phyloP scores from a whole-genome alignment of 2,797 vertebrate genomes.

The Sebastes taczanowskii region DNA sequence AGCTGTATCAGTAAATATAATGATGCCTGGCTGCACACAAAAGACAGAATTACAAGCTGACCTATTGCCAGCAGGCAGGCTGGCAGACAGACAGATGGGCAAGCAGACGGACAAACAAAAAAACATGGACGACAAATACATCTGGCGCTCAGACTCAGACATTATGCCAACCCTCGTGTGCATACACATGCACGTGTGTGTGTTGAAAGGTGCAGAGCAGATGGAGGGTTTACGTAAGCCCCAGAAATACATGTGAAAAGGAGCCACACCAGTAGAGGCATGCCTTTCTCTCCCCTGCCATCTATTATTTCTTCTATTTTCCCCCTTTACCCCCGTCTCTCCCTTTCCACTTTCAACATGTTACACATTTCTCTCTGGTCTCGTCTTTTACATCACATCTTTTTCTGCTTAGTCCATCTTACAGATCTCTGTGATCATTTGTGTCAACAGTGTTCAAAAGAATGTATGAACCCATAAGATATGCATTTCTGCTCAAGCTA shows the following conservation, averaged over 20 bases:
- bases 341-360: slow-evolving; percentile 8
- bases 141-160: slow-evolving; percentile 57
- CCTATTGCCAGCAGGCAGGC: slow-evolving; percentile 5
- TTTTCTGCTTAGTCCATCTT: slow-evolving; percentile 19
- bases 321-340: slow-evolving; percentile 3
- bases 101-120: slow-evolving; percentile 11
- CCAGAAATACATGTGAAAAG: slow-evolving; percentile 67
- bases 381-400: slow-evolving; percentile 16
- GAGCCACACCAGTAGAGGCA: slow-evolving; percentile 74
- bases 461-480: slow-evolving; percentile 27
- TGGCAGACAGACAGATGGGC: slow-evolving; percentile 22
- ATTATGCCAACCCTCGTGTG: slow-evolving; percentile 35
- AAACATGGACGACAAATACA: slow-evolving; percentile 46
- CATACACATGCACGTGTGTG: not conserved
- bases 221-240: slow-evolving; percentile 75
- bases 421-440: not conserved
- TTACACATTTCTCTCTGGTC: not conserved
- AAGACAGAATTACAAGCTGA: slow-evolving; percentile 23
- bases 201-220: slow-evolving; percentile 63
- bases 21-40: not conserved
- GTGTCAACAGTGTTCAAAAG: not conserved
- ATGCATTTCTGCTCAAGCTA: slow-evolving; percentile 2
- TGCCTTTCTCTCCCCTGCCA: slow-evolving; percentile 55
- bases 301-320: slow-evolving; percentile 41
- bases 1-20: slow-evolving; percentile 17